Evolutionary conservation across 2,888 invertebrate genomes (phyloP), one percentile per base, ranked within the genome.

Genomic region (Tiphia femorata): DNA sequence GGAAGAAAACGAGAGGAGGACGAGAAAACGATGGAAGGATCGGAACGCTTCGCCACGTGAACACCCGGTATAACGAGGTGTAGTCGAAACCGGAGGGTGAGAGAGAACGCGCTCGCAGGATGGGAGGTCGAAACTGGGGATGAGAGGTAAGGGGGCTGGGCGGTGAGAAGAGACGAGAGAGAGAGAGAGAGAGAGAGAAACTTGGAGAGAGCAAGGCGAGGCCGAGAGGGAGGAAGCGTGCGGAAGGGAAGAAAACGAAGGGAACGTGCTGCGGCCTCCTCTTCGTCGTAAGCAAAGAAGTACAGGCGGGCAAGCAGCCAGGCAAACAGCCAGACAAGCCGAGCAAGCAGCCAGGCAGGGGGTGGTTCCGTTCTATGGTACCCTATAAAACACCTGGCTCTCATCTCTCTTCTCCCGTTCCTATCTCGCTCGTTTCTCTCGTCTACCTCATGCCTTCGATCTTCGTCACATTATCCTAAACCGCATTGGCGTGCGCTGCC

Each of bases 381-480:
- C 70, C 67, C 66, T 63, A 69, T 56, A 69, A 73, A 76, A 78
- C 79, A 76, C 77, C 77, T 78, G 78, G 78, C 75, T 72, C 62
- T 67, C 54, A 64, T 64, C 47, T 47, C 48, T 46, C 52, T 49
- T 42, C 43, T 41, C 43, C 35, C 50, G 53, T 55, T 38, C 43
- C 41, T 20, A 49, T 14, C 41, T 16, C 50, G 44, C 50, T 62
- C 59, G 61, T 49, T 62, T 62, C 58, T 60, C 66, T 58, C n/a
- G 8, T 8, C 25, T 25, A 25, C 25, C 70, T 57, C n/a, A n/a
- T 66, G 66, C 68, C 62, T 66, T 58, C 69, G 68, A 73, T 72
- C 73, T 68, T 67, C 66, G 73, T 75, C 74, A 68, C 64, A 71
- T 76, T 74, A 73, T 72, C 72, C 70, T 62, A 75, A 77, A 73